phyloP scores from a whole-genome alignment of 2,888 invertebrate species.

The Hydroisotoma schaefferi region DNA sequence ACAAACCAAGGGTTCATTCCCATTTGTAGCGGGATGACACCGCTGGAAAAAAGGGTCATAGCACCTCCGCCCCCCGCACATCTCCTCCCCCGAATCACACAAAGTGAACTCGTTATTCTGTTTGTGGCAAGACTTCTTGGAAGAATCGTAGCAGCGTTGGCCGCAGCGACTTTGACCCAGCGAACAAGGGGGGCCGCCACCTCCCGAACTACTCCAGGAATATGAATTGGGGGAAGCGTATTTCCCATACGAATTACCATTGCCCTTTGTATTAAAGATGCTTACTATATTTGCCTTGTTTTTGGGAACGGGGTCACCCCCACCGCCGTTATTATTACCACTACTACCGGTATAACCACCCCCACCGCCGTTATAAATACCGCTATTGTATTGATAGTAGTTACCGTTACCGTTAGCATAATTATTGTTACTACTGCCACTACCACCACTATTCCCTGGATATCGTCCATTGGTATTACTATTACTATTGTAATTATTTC shows the following conservation, averaged over 20 bases:
- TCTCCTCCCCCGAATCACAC: background rate
- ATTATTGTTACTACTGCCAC: no score
- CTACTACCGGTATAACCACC: background rate
- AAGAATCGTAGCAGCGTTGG: background rate
- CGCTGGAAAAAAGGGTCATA: background rate
- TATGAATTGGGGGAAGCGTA: background rate
- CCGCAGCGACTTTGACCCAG: background rate
- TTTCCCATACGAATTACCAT: background rate
- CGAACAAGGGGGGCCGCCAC: background rate
- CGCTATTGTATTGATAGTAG: no score
- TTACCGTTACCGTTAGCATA: no score
- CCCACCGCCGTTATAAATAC: no score
- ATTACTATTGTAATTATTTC: no score
- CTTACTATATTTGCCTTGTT: no score
- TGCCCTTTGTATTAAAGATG: background rate
- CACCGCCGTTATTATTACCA: background rate
- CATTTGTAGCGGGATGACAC: background rate
- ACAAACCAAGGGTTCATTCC: background rate
- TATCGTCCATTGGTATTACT: no score
- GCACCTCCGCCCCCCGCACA: background rate
- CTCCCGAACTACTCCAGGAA: background rate
- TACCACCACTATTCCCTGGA: no score
- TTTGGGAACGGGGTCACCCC: background rate
- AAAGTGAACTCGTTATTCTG: background rate
- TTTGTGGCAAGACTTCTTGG: background rate